phyloP scores from a whole-genome alignment of 2,888 invertebrate genomes.

The Folsomia manolachei region DNA sequence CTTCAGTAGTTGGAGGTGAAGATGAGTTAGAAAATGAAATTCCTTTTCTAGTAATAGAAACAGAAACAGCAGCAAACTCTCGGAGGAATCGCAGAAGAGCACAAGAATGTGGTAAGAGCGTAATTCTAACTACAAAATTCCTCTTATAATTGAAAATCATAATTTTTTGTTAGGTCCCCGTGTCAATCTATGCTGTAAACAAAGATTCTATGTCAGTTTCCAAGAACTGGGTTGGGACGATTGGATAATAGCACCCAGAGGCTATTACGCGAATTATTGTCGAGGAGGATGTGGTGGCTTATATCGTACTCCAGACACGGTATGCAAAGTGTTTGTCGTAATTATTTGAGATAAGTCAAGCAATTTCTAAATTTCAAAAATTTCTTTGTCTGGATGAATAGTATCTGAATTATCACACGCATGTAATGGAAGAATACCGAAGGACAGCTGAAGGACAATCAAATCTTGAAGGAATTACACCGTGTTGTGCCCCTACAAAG shows the following conservation, averaged over 20 bases:
- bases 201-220: constrained; percentile 87
- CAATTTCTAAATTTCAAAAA: too few species aligned
- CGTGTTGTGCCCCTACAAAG: constrained; percentile 88
- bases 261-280: constrained; percentile 86
- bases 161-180: too few species aligned
- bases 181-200: constrained; percentile 77
- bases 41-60: constrained; percentile 50
- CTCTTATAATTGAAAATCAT: too few species aligned
- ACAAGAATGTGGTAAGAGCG: constrained; percentile 81
- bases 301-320: constrained; percentile 73
- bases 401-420: constrained; percentile 84
- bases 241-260: constrained; percentile 79
- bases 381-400: too few species aligned
- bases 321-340: too few species aligned
- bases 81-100: constrained; percentile 72
- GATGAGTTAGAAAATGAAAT: constrained; percentile 40
- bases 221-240: constrained; percentile 90
- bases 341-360: too few species aligned
- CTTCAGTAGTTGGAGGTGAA: not conserved
- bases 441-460: constrained; percentile 62
- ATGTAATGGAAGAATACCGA: constrained; percentile 85
- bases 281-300: constrained; percentile 79
- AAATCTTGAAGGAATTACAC: constrained; percentile 70
- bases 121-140: too few species aligned
- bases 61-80: constrained; percentile 48